phyloP scores from a whole-genome alignment of 2,797 vertebrate genomes.

The Leuciscus waleckii region DNA sequence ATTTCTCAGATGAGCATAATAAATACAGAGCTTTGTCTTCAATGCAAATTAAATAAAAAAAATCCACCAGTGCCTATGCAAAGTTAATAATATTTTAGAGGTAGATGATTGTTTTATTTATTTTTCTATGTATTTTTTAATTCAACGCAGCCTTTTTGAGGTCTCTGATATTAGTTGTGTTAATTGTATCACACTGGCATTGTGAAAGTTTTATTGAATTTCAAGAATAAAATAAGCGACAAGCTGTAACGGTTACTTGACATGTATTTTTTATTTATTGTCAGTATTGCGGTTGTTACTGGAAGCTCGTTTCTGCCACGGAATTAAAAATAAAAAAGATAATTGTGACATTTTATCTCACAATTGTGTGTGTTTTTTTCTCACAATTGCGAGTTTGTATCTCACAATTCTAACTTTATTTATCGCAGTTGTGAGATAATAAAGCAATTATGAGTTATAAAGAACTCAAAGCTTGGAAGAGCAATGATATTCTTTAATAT shows the following conservation, averaged over 20 bases:
- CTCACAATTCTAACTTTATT: too few relatives aligned
- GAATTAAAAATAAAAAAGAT: background rate
- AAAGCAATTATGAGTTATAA: too few relatives aligned
- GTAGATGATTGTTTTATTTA: slow-evolving; percentile 1
- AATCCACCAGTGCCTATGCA: background rate
- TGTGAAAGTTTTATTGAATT: background rate
- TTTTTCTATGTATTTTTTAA: background rate
- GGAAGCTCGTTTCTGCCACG: background rate
- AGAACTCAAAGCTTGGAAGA: too few relatives aligned
- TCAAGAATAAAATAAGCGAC: background rate
- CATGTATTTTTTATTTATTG: background rate
- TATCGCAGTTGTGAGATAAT: too few relatives aligned
- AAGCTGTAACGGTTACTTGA: background rate
- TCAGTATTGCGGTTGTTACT: background rate
- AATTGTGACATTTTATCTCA: too few relatives aligned
- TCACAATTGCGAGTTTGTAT: too few relatives aligned
- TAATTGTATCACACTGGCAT: background rate
- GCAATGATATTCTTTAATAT: too few relatives aligned
- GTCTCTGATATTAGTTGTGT: background rate
- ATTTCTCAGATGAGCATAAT: slow-evolving; percentile 60
- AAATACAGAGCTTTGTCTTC: slow-evolving; percentile 5
- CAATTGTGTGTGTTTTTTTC: too few relatives aligned
- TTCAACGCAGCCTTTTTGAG: background rate
- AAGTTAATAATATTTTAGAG: background rate
- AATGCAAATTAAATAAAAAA: background rate